These are phyloP conservation scores for Xyrichtys novacula DNA, from an alignment of 2,797 vertebrate species.

Conservation along the genomic window DNA sequence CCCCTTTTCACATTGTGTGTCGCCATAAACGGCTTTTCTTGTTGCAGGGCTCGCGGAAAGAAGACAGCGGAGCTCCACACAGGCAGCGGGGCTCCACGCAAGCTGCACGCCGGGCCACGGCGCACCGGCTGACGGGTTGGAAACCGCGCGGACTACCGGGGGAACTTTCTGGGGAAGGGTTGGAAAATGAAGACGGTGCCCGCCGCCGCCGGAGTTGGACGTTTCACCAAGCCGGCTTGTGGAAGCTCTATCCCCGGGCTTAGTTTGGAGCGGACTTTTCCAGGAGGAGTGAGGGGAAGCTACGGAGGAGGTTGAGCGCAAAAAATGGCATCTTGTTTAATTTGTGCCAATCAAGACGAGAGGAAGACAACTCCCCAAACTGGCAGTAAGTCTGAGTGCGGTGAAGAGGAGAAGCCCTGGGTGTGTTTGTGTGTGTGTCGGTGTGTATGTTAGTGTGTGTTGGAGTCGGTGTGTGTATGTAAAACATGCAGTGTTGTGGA, in stretches of 20 bases:
- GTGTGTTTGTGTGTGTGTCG: conserved; percentile 24
- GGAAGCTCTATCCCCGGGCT: conserved; percentile 70
- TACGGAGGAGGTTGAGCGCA: conserved; percentile 64
- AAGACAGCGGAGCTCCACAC: conserved; percentile 81
- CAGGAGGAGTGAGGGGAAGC: conserved; percentile 4
- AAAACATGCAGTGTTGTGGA: conserved; percentile 70
- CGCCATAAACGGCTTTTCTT: conserved; percentile 98
- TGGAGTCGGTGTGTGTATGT: conserved; percentile 23
- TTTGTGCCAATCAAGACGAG: conserved; percentile 90
- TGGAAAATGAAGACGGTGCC: conserved; percentile 48
- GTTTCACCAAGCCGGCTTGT: conserved; percentile 68
- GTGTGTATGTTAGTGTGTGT: conserved; percentile 12
- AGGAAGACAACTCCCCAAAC: conserved; percentile 87
- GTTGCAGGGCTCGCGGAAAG: conserved; percentile 90
- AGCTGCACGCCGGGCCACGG: conserved; percentile 48
- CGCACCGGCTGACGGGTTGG: conserved; percentile 38
- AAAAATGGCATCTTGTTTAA: conserved; percentile 67
- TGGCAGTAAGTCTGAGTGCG: conserved; percentile 90
- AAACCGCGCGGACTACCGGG: conserved; percentile 72
- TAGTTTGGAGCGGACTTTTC: conserved; percentile 34
- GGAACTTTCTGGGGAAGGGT: not conserved
- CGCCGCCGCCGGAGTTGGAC: conserved; percentile 29
- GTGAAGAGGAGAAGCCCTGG: conserved; percentile 59
- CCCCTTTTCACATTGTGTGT: conserved; percentile 96
- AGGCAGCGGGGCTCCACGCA: conserved; percentile 79